phyloP scores from a whole-genome alignment of 2,113 vertebrate species.

The Nothoprocta perdicaria region DNA sequence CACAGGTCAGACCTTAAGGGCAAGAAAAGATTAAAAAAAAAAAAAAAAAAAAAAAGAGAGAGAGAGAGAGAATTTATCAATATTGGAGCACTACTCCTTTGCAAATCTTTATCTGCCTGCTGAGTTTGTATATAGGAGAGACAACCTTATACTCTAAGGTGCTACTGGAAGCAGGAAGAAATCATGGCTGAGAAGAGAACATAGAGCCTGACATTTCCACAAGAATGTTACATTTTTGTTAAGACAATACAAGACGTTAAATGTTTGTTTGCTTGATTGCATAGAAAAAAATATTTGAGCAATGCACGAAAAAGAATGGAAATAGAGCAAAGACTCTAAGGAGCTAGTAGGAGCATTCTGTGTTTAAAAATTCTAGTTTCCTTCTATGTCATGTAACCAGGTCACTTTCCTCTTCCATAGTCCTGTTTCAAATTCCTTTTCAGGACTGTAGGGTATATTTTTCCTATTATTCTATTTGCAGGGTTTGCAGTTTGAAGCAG shows the following conservation, averaged over 20 bases:
- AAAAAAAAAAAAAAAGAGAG: neutral
- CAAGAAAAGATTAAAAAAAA: neutral
- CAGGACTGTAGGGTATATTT: neutral
- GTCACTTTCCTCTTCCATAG: neutral
- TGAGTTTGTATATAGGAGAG: neutral
- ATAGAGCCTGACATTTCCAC: neutral
- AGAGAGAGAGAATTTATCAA: neutral
- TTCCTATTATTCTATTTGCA: neutral
- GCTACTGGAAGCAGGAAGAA: neutral
- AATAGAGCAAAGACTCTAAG: neutral
- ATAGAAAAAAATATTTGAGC: neutral
- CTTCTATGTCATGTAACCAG: neutral
- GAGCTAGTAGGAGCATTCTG: neutral
- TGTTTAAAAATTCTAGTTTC: neutral
- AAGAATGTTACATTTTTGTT: neutral
- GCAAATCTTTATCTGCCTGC: neutral
- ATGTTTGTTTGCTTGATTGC: neutral
- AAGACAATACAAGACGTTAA: fast-evolving
- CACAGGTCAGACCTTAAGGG: neutral
- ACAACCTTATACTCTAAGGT: neutral
- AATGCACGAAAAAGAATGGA: neutral
- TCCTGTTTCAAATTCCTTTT: neutral
- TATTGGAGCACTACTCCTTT: fast-evolving
- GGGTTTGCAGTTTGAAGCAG: too few species aligned
- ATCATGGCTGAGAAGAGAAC: neutral